These are phyloP conservation scores for Hystrix cristata DNA, from an alignment of 2,113 vertebrate genomes.

Conservation along the genomic window DNA sequence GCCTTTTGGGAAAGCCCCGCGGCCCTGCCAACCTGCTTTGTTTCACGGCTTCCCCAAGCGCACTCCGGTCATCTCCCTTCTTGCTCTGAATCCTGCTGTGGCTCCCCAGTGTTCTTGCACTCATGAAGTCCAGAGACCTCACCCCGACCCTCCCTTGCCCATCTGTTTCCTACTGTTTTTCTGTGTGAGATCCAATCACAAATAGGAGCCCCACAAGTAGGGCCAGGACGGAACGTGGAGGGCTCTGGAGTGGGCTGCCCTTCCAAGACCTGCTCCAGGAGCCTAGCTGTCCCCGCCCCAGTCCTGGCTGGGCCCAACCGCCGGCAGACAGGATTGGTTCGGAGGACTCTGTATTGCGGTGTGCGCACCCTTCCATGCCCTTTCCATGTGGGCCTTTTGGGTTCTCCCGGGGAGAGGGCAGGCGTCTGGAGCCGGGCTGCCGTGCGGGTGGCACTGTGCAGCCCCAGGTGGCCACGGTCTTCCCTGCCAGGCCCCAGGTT, in stretches of 20 bases:
- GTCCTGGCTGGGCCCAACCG: fast-evolving
- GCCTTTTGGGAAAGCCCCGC: neutral
- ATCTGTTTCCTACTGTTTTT: neutral
- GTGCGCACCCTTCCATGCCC: too few relatives aligned
- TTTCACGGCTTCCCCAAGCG: neutral
- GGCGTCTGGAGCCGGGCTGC: neutral
- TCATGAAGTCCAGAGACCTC: neutral
- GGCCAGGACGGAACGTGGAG: neutral
- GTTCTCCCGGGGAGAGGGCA: neutral
- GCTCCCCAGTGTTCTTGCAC: neutral
- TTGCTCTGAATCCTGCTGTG: neutral
- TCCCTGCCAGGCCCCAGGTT: neutral
- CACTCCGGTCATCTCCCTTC: neutral
- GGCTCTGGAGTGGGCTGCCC: neutral
- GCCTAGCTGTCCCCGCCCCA: neutral
- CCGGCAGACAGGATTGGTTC: neutral
- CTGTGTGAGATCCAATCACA: neutral
- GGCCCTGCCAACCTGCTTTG: too few relatives aligned
- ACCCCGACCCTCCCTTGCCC: fast-evolving
- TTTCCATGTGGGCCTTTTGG: neutral
- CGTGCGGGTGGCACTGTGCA: fast-evolving
- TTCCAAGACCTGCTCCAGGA: fast-evolving
- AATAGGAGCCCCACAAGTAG: neutral
- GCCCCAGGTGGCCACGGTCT: neutral
- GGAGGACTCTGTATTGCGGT: neutral